Evolutionary conservation across 2,113 vertebrate genomes (phyloP).

Genomic region (Typhlomys cinereus): DNA sequence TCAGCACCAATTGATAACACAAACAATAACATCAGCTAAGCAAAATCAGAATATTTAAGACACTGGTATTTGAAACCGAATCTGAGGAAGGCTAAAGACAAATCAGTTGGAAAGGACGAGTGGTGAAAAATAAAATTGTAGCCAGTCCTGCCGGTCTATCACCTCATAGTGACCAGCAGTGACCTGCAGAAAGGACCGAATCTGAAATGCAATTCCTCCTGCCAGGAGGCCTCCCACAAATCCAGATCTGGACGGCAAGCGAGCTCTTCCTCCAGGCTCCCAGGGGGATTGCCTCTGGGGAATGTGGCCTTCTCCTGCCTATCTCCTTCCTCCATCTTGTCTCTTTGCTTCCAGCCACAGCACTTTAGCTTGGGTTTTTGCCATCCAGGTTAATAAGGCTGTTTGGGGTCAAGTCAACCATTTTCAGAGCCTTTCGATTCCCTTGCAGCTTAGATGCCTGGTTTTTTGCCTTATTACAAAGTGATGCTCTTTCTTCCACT

Average conservation of each 20-base stretch:
- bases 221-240: neutral
- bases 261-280: neutral
- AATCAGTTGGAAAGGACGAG: neutral
- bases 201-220: neutral
- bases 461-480: neutral
- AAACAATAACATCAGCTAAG: slow-evolving; percentile 42
- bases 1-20: slow-evolving; percentile 44
- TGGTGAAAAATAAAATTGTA: neutral
- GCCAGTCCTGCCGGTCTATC: neutral
- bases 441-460: slow-evolving; percentile 7
- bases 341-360: neutral
- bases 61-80: neutral
- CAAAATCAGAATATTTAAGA: neutral
- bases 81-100: neutral
- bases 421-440: slow-evolving; percentile 41
- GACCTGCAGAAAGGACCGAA: neutral
- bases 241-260: neutral
- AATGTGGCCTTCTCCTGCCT: neutral
- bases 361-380: neutral
- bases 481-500: neutral
- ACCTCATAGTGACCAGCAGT: neutral
- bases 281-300: neutral
- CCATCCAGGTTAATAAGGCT: neutral
- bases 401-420: neutral
- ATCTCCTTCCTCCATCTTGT: neutral